Conservation (phyloP, 2,888 invertebrate genomes). For the Acleris laterana region DNA sequence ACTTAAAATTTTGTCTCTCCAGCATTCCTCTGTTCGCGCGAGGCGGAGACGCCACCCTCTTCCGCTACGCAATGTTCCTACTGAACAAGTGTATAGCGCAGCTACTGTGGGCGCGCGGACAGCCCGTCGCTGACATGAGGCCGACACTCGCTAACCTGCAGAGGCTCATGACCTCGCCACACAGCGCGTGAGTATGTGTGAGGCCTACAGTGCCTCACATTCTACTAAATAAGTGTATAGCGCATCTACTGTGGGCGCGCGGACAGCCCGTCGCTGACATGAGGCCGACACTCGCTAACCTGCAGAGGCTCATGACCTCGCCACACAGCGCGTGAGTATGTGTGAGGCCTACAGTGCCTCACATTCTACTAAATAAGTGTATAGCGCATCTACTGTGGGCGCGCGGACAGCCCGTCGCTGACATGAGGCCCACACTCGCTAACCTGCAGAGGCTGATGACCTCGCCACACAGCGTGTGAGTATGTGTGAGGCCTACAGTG, state of each 20-base stretch:
- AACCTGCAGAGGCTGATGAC: constrained; percentile 87
- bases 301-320: constrained; percentile 83
- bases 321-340: constrained; percentile 39
- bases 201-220: no score
- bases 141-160: constrained; percentile 91
- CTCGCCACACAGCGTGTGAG: constrained; percentile 43
- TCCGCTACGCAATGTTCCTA: constrained; percentile 95
- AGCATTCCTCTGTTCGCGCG: constrained; percentile 94
- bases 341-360: no score
- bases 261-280: constrained; percentile 90
- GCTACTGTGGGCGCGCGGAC: constrained; percentile 89
- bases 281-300: constrained; percentile 90
- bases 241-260: constrained; percentile 73
- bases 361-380: no score
- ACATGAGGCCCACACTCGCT: constrained; percentile 90
- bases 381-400: constrained; percentile 60
- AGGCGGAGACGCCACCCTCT: constrained; percentile 90
- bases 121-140: constrained; percentile 89
- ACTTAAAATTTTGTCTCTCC: constrained; percentile 40
- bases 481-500: no score
- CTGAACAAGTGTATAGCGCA: constrained; percentile 98
- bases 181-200: no score
- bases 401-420: constrained; percentile 88
- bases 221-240: no score
- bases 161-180: constrained; percentile 74